Evolutionary conservation across 2,888 invertebrate genomes (phyloP), one percentile per base, ranked within the genome.

Genomic region (Drosophila mettleri): DNA sequence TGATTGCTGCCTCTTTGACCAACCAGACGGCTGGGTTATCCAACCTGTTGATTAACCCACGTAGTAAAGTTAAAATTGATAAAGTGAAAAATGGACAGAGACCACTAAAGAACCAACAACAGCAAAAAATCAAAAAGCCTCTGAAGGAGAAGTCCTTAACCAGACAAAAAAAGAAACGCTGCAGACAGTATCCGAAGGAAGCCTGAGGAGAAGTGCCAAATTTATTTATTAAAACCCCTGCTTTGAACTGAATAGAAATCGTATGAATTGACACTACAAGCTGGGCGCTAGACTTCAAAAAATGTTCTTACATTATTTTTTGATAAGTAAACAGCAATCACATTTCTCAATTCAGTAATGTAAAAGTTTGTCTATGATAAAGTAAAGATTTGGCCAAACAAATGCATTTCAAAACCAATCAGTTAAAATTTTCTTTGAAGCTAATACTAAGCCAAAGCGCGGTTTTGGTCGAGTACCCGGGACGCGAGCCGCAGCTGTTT

Each of bases 401-500:
- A 52, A 74, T 74, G 61, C 29, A 53, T 53, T 60, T 61, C 5
- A 52, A 59, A 41, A 48, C 5, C 3, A 36, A 48, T 27, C 62
- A 48, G 14, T 49, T 41, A 0, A 72, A 69, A 63, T 84, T 78
- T 36, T 49, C 75, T 2, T 51, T 84, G 51, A 78, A 80, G 29
- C 54, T 81, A 12, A 49, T 81, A 52, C n/a, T 75, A 12, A 60
- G 52, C 31, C 45, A 53, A 34, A 77, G 49, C 29, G 64, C 66
- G 14, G 49, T 77, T 27, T 43, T 80, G 27, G 80, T 80, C 14
- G 69, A 80, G 45, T 38, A 57, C 52, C 71, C 71, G 4, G 65
- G 61, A 3, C 49, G 20, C 0, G 78, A 77, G 16, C 48, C 84
- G 12, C 67, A 80, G 20, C 10, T 81, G 16, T 80, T 84, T 20